These are phyloP conservation scores for Dendroctonus valens DNA, from an alignment of 1,140 invertebrate genomes.

Conservation along the genomic window DNA sequence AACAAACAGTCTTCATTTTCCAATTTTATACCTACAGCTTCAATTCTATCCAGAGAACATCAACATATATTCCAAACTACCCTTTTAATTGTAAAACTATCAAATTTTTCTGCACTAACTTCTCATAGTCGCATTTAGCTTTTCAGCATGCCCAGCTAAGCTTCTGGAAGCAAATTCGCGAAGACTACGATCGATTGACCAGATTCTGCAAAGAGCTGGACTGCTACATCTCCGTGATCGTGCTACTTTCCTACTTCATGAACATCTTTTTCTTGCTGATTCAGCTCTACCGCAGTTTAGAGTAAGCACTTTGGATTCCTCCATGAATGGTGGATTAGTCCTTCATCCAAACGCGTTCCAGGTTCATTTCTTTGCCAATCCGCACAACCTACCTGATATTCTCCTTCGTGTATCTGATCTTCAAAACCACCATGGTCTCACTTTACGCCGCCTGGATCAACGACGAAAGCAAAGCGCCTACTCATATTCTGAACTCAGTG, in stretches of 20 bases:
- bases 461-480: constrained; percentile 59
- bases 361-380: constrained; percentile 23
- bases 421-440: constrained; percentile 58
- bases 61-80: no score
- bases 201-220: constrained; percentile 59
- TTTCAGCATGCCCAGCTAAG: no score
- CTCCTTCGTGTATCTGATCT: constrained; percentile 60
- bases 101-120: not conserved
- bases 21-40: no score
- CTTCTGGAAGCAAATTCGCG: constrained; percentile 58
- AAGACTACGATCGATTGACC: constrained; percentile 60
- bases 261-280: constrained; percentile 73
- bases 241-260: constrained; percentile 65
- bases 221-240: constrained; percentile 57
- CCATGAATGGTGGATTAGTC: not conserved
- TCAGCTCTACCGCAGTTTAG: constrained; percentile 53
- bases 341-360: constrained; percentile 19
- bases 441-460: constrained; percentile 60
- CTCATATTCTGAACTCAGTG: constrained; percentile 58
- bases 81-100: no score
- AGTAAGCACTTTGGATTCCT: no score
- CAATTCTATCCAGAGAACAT: no score
- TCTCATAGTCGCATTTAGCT: no score
- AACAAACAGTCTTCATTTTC: no score
- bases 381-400: constrained; percentile 58